Conservation (phyloP, 1,140 invertebrate genomes). For the Polypedilum vanderplanki region DNA sequence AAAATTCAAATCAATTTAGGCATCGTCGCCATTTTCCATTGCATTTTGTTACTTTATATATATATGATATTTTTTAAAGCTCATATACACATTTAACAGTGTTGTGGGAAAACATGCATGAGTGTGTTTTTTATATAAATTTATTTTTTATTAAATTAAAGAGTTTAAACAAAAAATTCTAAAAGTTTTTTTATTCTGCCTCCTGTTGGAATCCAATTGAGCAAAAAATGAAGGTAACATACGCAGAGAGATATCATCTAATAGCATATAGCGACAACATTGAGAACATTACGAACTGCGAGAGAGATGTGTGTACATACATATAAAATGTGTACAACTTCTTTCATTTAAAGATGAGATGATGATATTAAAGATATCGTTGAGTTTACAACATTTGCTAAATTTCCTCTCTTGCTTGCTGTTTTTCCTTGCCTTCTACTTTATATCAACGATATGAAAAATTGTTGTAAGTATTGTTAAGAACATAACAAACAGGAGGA, state of each 20-base stretch:
- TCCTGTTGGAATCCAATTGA: background rate
- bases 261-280: conserved; percentile 17
- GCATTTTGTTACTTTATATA: no score
- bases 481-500: background rate
- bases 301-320: background rate
- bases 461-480: background rate
- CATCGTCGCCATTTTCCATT: conserved; percentile 8
- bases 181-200: no score
- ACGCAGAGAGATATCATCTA: conserved; percentile 8
- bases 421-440: background rate
- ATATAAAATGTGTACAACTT: conserved; percentile 5
- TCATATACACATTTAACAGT: no score
- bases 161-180: no score
- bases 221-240: conserved; percentile 6
- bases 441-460: conserved; percentile 13
- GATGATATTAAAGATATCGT: conserved; percentile 27
- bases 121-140: no score
- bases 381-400: conserved; percentile 18
- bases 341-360: conserved; percentile 25
- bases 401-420: conserved; percentile 3
- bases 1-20: background rate
- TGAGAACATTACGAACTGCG: background rate
- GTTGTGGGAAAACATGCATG: no score
- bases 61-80: no score
- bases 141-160: no score